These are phyloP conservation scores for Ganaspis sp. DNA, from an alignment of 1,140 invertebrate species.

Conservation along the genomic window DNA sequence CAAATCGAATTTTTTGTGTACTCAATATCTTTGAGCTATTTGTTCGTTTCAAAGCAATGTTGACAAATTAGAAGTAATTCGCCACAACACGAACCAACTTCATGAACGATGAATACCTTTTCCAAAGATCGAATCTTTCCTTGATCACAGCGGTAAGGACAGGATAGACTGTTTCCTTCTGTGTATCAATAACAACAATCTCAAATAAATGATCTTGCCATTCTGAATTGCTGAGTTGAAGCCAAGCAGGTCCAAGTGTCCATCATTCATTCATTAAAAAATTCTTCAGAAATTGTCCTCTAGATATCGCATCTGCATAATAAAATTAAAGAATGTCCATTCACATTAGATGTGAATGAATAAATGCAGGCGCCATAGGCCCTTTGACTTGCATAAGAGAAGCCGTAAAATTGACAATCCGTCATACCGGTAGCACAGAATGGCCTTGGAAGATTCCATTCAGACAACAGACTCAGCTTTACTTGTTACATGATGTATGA, in stretches of 20 bases:
- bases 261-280: neutral
- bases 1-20: neutral
- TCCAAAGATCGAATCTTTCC: neutral
- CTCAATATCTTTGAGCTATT: neutral
- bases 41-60: neutral
- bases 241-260: neutral
- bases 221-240: neutral
- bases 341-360: neutral
- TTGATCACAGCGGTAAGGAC: neutral
- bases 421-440: neutral
- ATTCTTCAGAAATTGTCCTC: neutral
- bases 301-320: neutral
- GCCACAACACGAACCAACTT: slow-evolving; percentile 32
- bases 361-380: slow-evolving; percentile 40
- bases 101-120: neutral
- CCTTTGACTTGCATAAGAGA: slow-evolving; percentile 38
- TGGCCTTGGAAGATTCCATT: slow-evolving; percentile 13
- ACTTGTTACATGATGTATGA: neutral
- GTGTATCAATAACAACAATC: neutral
- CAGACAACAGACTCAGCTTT: neutral
- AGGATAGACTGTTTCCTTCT: neutral
- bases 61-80: slow-evolving; percentile 8
- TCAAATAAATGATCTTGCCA: neutral
- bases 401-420: slow-evolving; percentile 37
- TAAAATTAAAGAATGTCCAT: neutral